Base-by-base conservation (phyloP, 2,113 vertebrate species). In the Channa argus region DNA sequence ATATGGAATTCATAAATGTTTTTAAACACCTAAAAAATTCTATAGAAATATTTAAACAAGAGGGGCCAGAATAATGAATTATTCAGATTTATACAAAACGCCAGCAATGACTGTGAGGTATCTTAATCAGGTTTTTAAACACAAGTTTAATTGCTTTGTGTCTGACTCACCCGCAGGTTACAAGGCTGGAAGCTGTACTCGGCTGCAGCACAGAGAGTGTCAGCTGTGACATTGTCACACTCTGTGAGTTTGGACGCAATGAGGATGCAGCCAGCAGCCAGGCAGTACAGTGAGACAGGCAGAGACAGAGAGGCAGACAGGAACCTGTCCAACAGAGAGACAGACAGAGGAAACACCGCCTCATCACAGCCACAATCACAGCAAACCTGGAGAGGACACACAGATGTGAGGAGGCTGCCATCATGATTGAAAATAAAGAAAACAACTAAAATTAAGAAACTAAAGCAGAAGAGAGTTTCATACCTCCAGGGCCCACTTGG, bases 401-500 rank as follows among this genome's bases (percentile, higher is more conserved):
- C 9, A 41, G 46, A 47, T 52, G 15, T 5, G 14, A 55, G 34
- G 61, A 61, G 49, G 69, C 47, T 51, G 59, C 37, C 2, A 7
- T 0, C 9, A 51, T n/a, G 49, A 54, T 44, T 9, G 2, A 1
- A 24, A 47, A 47, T 24, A 24, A 24, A 24, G 24, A 24, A 24
- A 24, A 24, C 24, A 24, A 24, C 1, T 34, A 13, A 9, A 38
- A 11, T 3, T 0, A 2, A 54, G n/a, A 56, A 34, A 50, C 4
- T 9, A 24, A 54, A 39, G 50, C 46, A 2, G 3, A 33, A 13
- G 9, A 50, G 61, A 8, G n/a, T 8, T 51, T 14, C 58, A 1
- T 88, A 95, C 95, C 94, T 95, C 93, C 69, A 96, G 78, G 60
- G 90, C 91, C 94, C 94, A 95, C 59, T 94, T 94, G 83, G 91